Percentiles rank a stretch among this genome's conserved stretches.
Evolutionary conservation across 2,113 vertebrate genomes (phyloP).

Genomic region (Bothrops jararaca): DNA sequence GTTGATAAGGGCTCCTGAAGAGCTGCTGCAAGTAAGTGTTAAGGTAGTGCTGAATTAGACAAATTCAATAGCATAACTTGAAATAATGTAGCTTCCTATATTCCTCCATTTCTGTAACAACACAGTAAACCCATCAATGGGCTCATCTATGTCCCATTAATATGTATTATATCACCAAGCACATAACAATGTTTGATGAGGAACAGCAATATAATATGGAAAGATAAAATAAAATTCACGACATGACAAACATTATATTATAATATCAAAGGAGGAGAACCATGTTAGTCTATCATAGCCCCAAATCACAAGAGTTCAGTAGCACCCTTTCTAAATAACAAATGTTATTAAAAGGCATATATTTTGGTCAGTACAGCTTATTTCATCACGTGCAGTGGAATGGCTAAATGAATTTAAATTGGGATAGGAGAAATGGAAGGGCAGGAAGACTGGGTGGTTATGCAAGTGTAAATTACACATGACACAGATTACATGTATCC

Average conservation of each 20-base stretch:
- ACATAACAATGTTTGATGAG: neutral
- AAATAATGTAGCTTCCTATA: neutral
- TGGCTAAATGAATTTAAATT: neutral
- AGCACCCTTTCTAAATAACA: neutral
- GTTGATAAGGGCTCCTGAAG: neutral
- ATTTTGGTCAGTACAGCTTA: neutral
- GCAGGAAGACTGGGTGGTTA: no score
- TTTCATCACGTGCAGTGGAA: neutral
- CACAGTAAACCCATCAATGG: neutral
- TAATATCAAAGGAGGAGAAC: neutral
- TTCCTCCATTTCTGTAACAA: neutral
- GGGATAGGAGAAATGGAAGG: neutral
- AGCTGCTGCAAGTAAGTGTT: neutral
- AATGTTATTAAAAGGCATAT: neutral
- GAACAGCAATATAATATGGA: neutral
- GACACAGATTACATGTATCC: no score
- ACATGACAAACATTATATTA: neutral
- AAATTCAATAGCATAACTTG: neutral
- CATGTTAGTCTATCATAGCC: neutral
- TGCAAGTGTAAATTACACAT: no score
- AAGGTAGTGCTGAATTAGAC: neutral
- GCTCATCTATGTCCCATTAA: neutral
- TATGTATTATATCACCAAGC: neutral
- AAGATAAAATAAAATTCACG: neutral
- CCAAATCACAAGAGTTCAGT: neutral